phyloP scores from a whole-genome alignment of 2,888 invertebrate species.

The Selenia dentaria region DNA sequence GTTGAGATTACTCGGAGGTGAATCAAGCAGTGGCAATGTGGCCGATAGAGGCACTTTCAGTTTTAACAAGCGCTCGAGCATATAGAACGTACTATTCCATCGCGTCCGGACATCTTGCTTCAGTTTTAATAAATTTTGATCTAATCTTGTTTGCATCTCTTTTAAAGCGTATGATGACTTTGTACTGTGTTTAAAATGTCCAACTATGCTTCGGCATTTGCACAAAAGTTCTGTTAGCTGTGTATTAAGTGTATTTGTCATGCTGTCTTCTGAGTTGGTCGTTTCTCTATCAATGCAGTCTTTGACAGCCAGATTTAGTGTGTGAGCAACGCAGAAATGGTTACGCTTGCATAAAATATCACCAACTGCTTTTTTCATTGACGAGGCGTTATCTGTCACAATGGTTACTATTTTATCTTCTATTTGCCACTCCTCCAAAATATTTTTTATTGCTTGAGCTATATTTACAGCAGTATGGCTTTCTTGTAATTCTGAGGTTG shows the following conservation, averaged over 20 bases:
- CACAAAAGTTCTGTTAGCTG: background rate
- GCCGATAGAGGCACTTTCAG: background rate
- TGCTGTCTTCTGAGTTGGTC: too few species aligned
- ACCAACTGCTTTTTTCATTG: background rate
- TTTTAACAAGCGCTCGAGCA: background rate
- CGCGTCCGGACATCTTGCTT: slow-evolving; percentile 1
- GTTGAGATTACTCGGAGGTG: slow-evolving; percentile 10
- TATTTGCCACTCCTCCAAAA: background rate
- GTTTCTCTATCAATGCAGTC: background rate
- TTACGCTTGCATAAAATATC: background rate
- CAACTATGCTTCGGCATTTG: slow-evolving; percentile 1
- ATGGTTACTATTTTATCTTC: background rate
- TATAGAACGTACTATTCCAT: slow-evolving; percentile 2
- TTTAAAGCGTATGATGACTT: background rate
- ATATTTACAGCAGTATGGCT: background rate
- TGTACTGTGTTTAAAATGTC: slow-evolving; percentile 1
- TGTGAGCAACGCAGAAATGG: background rate
- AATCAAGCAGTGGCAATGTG: slow-evolving; percentile 15
- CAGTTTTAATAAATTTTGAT: background rate
- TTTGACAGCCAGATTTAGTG: background rate
- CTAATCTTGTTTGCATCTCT: too few species aligned
- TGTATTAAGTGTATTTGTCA: too few species aligned
- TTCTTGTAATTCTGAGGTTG: background rate
- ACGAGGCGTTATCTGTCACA: background rate
- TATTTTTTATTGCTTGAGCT: background rate